A percentile compares a stretch with the other conserved stretches of the same genome.
Evolutionary conservation across 2,797 vertebrate species (phyloP).

Genomic region (Luscinia megarhynchos): DNA sequence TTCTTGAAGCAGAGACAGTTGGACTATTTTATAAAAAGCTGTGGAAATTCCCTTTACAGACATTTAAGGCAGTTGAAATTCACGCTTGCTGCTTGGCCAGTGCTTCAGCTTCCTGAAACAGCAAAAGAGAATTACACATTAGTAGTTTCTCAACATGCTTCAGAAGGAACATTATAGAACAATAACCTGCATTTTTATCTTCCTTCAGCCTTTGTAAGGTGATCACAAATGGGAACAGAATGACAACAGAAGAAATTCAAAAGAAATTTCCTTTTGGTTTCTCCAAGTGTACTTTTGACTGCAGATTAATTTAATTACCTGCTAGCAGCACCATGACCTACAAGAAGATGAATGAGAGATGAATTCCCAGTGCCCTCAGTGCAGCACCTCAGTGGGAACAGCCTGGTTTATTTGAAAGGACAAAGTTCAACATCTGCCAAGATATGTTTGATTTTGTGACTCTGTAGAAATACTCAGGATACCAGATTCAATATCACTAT

Average conservation of each 20-base stretch:
- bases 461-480: neutral
- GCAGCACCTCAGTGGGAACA: neutral
- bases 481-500: neutral
- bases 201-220: neutral
- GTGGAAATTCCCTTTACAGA: constrained; percentile 73
- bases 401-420: neutral
- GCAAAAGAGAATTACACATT: neutral
- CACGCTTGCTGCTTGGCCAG: constrained; percentile 83
- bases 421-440: neutral
- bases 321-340: neutral
- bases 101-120: constrained; percentile 91
- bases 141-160: neutral
- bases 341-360: neutral
- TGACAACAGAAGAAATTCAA: neutral
- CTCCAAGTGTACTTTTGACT: neutral
- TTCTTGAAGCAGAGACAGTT: constrained; percentile 72
- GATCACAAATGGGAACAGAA: neutral
- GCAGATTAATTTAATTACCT: neutral
- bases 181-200: neutral
- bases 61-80: constrained; percentile 69
- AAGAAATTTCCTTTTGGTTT: neutral
- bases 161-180: neutral
- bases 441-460: neutral
- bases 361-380: neutral
- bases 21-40: constrained; percentile 73